Conservation (phyloP, 2,888 invertebrate species). For the Phengaris alcon region DNA sequence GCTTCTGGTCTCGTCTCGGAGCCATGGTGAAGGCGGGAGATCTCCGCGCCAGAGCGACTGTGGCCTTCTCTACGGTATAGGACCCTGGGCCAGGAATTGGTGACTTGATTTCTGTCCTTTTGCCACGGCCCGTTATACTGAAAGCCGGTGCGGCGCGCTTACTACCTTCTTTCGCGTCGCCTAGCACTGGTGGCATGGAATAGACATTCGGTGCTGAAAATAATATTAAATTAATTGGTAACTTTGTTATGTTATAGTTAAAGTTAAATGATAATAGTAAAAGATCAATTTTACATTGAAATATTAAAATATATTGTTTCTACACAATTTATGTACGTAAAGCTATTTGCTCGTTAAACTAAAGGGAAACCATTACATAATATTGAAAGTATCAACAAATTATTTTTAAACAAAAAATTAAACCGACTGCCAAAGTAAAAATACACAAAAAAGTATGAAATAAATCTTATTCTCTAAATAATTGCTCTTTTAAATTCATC, state of each 20-base stretch:
- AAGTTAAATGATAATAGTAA: too few relatives aligned
- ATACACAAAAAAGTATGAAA: too few relatives aligned
- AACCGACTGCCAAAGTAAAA: too few relatives aligned
- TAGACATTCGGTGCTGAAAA: constrained; percentile 92
- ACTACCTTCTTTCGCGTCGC: constrained; percentile 74
- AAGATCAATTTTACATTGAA: too few relatives aligned
- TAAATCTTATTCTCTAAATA: too few relatives aligned
- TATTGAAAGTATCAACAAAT: neutral
- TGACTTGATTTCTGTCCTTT: constrained; percentile 66
- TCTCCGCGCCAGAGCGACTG: constrained; percentile 60
- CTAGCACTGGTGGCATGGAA: constrained; percentile 89
- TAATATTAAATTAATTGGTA: neutral
- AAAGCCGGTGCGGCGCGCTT: constrained; percentile 90
- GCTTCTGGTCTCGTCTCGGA: constrained; percentile 66
- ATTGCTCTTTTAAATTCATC: too few relatives aligned
- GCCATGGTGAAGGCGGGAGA: constrained; percentile 94
- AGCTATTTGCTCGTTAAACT: neutral
- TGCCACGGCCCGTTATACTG: constrained; percentile 91
- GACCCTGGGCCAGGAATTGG: constrained; percentile 91
- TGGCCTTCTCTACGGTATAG: constrained; percentile 80
- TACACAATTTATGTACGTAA: neutral
- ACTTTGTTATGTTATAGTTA: too few relatives aligned
- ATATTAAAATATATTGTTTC: neutral
- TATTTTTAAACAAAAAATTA: neutral
- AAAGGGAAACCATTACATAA: neutral